Base-by-base conservation (phyloP, 2,797 vertebrate genomes). In the Tachyglossus aculeatus region DNA sequence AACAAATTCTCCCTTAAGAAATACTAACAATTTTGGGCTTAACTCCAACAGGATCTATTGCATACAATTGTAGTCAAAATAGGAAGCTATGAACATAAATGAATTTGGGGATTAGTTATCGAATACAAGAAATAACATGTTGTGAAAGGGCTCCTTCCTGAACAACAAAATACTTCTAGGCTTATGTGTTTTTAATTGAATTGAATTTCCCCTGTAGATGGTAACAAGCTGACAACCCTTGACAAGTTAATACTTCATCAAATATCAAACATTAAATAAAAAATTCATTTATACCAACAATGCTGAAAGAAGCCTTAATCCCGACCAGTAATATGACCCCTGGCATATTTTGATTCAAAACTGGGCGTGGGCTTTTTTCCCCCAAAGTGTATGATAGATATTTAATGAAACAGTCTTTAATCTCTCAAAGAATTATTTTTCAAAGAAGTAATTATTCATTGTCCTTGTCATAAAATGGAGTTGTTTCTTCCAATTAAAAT, bases 121-220 rank as follows among this genome's bases (percentile, higher is more conserved):
- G 51, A 65, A 62, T 82, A 33, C 85, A 63, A 81, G 87, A 89
- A 88, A 55, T 14, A 74, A 74, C 86, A 81, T 1, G 87, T 84
- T 86, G 39, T 38, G 53, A 58, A 75, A 84, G 64, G 75, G 12
- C 52, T 81, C 27, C 52, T 76, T 67, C 66, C 52, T 77, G 82
- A 87, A 73, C 58, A 88, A 63, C 86, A 71, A 78, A 86, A 68
- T 74, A 27, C 24, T 77, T 79, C 47, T 66, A 71, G 63, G 41
- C 77, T 71, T 81, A 86, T 67, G 36, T 56, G 71, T 54, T 76
- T 70, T 55, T 88, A 86, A 76, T 38, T 84, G 51, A 82, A 55
- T 43, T 56, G 55, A 77, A 85, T 81, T 84, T 85, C 78, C 69
- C 22, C 54, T 39, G 51, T 67, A n/a, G 27, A 78, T 37, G 61